Evolutionary conservation across 1,140 invertebrate species (phyloP).

Genomic region (Drosophila insularis): DNA sequence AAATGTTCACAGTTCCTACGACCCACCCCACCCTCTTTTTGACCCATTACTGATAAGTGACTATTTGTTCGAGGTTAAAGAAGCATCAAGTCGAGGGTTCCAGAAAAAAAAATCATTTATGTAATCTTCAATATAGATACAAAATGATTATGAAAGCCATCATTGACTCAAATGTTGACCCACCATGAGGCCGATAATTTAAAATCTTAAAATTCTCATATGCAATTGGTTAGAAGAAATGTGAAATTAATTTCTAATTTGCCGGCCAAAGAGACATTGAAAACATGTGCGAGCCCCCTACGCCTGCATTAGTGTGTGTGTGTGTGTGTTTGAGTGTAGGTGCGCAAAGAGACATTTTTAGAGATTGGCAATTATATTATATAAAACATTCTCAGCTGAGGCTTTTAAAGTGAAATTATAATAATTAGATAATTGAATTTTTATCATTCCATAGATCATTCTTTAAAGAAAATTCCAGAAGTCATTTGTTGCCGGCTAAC

Average conservation of each 20-base stretch:
- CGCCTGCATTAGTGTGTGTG: not conserved
- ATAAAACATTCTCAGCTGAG: not conserved
- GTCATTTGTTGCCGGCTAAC: slow-evolving; percentile 36
- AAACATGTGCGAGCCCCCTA: slow-evolving; percentile 59
- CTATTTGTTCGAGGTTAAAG: slow-evolving; percentile 6
- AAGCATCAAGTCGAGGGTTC: slow-evolving; percentile 43
- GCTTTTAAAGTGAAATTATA: not conserved
- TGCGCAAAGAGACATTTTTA: not conserved
- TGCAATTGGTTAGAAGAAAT: slow-evolving; percentile 19
- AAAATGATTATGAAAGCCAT: slow-evolving; percentile 45
- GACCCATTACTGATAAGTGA: slow-evolving; percentile 12
- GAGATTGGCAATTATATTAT: not conserved
- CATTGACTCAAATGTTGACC: not conserved
- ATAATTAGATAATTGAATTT: slow-evolving; percentile 7
- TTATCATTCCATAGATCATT: slow-evolving; percentile 5
- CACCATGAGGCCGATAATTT: no score
- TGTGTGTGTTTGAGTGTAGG: slow-evolving; percentile 18
- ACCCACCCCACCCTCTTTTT: slow-evolving; percentile 3
- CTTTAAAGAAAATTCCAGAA: slow-evolving; percentile 57
- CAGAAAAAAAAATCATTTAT: slow-evolving; percentile 73
- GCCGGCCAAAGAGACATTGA: slow-evolving; percentile 35
- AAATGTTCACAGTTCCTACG: slow-evolving; percentile 2
- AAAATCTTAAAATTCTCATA: not conserved
- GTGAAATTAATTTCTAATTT: slow-evolving; percentile 41
- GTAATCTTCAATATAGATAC: slow-evolving; percentile 46